phyloP scores from a whole-genome alignment of 2,888 invertebrate species.

The Parascotia fuliginaria region DNA sequence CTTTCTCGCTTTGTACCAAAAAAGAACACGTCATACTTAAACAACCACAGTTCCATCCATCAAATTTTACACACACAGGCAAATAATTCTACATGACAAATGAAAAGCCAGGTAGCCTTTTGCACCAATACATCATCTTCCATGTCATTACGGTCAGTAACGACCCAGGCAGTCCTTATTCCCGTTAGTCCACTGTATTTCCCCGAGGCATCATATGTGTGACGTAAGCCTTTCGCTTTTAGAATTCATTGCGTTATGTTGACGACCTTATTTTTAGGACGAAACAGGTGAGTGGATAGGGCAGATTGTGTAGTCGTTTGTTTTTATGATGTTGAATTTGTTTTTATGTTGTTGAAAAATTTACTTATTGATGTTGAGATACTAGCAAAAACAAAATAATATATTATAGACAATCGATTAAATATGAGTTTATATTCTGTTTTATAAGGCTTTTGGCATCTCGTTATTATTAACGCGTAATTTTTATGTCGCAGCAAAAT shows the following conservation, averaged over 20 bases:
- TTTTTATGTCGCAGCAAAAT: too few species aligned
- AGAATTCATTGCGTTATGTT: slow-evolving; percentile 27
- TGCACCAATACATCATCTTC: slow-evolving; percentile 25
- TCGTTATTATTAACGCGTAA: too few species aligned
- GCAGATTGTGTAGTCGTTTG: background rate
- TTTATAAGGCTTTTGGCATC: too few species aligned
- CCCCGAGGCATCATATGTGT: slow-evolving; percentile 48
- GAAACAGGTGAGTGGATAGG: background rate
- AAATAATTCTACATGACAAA: slow-evolving; percentile 5
- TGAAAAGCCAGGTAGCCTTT: slow-evolving; percentile 13
- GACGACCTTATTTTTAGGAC: slow-evolving; percentile 2
- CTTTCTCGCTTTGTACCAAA: too few species aligned
- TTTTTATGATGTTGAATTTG: background rate
- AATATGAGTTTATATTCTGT: too few species aligned
- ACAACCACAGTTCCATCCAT: background rate
- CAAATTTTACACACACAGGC: background rate
- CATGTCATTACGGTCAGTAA: slow-evolving; percentile 24
- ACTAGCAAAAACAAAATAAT: too few species aligned
- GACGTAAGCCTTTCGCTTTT: slow-evolving; percentile 25
- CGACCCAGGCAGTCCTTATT: slow-evolving; percentile 19
- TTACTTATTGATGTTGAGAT: too few species aligned
- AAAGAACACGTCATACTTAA: background rate
- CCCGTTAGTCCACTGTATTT: slow-evolving; percentile 38
- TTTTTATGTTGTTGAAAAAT: too few species aligned
- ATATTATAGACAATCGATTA: too few species aligned